phyloP scores from a whole-genome alignment of 2,797 vertebrate species.

The Enteromius anoplus region DNA sequence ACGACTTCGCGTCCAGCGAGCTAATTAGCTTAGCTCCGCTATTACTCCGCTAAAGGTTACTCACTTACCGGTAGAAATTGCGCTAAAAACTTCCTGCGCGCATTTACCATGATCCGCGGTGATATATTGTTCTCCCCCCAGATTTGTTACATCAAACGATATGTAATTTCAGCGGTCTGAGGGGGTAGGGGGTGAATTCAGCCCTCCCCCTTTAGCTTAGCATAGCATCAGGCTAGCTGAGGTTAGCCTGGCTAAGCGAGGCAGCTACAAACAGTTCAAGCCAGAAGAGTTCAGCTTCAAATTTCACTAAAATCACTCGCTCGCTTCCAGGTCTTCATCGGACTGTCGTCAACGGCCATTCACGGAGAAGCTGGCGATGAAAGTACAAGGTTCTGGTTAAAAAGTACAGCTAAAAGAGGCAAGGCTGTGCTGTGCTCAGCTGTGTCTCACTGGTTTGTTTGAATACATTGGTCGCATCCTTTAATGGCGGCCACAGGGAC shows the following conservation, averaged over 20 bases:
- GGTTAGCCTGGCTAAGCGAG: conserved; percentile 70
- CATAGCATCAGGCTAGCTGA: conserved; percentile 69
- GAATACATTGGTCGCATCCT: conserved; percentile 95
- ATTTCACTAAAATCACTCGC: conserved; percentile 71
- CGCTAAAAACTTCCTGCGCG: conserved; percentile 33
- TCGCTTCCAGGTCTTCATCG: conserved; percentile 62
- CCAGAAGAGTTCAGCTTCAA: conserved; percentile 61
- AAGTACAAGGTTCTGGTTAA: conserved; percentile 21
- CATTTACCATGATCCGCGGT: conserved; percentile 64
- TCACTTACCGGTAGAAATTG: conserved; percentile 59
- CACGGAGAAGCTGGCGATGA: conserved; percentile 22
- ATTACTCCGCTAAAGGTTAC: conserved; percentile 48
- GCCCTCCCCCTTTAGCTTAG: conserved; percentile 81
- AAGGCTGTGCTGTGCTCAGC: conserved; percentile 66
- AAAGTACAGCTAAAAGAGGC: conserved; percentile 63
- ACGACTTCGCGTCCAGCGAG: conserved; percentile 69
- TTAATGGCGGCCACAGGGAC: conserved; percentile 99
- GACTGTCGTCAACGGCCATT: conserved; percentile 53
- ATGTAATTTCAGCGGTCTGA: conserved; percentile 75
- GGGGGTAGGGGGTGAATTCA: conserved; percentile 74
- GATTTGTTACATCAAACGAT: conserved; percentile 65
- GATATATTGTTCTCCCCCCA: conserved; percentile 47
- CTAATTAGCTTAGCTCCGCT: conserved; percentile 61
- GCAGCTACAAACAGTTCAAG: conserved; percentile 75
- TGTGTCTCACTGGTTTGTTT: conserved; percentile 84